These are phyloP conservation scores for Resseliella maxima DNA, from an alignment of 2,888 invertebrate species.

Conservation along the genomic window DNA sequence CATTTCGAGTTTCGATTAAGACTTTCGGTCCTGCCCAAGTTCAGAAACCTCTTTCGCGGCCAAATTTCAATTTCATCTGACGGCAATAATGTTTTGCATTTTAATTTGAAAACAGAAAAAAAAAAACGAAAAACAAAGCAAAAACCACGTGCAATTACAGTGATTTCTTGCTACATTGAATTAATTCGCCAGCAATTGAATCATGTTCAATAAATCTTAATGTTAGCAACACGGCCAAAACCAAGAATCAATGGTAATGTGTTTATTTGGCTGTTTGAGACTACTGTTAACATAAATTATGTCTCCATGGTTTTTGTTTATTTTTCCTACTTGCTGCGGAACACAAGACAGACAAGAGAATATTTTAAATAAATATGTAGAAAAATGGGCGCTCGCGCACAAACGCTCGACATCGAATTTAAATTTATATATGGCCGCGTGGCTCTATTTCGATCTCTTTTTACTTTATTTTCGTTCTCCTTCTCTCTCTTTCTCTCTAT, in stretches of 20 bases:
- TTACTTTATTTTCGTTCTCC: no score
- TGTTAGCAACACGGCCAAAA: background rate
- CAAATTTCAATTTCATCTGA: constrained; percentile 19
- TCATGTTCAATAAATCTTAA: constrained; percentile 24
- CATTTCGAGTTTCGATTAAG: no score
- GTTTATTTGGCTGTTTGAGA: constrained; percentile 1
- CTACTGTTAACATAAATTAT: constrained; percentile 24
- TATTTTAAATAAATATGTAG: background rate
- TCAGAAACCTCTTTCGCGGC: no score
- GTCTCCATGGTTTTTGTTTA: background rate
- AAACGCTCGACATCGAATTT: background rate
- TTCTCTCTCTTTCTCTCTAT: no score
- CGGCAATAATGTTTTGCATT: constrained; percentile 31
- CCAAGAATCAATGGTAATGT: constrained; percentile 15
- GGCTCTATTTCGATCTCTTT: no score
- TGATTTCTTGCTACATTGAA: background rate
- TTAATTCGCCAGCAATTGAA: constrained; percentile 30
- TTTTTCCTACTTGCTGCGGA: background rate
- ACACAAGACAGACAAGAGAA: background rate
- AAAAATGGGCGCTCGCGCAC: background rate
- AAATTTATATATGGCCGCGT: background rate
- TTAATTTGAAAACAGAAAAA: no score
- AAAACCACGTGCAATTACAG: background rate
- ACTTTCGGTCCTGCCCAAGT: no score
- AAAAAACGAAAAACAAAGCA: no score